Evolutionary conservation across 2,888 invertebrate genomes (phyloP).

Genomic region (Drosophila stalkeri): DNA sequence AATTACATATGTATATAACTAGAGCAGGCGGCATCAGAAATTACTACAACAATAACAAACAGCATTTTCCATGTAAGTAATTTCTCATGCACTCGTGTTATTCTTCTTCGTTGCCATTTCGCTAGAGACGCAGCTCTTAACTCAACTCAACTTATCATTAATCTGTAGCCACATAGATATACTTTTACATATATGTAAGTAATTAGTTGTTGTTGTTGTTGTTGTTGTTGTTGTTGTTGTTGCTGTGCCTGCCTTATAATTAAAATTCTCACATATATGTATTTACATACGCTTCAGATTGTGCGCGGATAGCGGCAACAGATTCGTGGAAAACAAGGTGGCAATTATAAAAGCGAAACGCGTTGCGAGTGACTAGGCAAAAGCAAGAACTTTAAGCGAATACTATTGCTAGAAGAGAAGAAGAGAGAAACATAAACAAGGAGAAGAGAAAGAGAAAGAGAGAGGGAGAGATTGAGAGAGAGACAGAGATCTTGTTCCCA

Average conservation of each 20-base stretch:
- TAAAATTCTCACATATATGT: slow-evolving; percentile 67
- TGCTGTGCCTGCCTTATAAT: slow-evolving; percentile 48
- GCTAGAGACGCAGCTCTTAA: slow-evolving; percentile 30
- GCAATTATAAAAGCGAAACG: slow-evolving; percentile 72
- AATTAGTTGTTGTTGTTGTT: slow-evolving; percentile 31
- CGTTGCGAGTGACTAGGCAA: slow-evolving; percentile 31
- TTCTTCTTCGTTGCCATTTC: slow-evolving; percentile 38
- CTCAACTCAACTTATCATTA: slow-evolving; percentile 69
- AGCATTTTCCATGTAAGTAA: slow-evolving; percentile 71
- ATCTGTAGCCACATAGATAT: slow-evolving; percentile 50
- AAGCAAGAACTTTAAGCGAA: slow-evolving; percentile 31
- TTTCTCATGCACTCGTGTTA: slow-evolving; percentile 69
- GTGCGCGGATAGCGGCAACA: slow-evolving; percentile 42
- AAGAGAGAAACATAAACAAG: neutral
- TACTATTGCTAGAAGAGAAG: slow-evolving; percentile 7
- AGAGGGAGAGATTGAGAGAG: slow-evolving; percentile 12
- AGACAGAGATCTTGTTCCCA: slow-evolving; percentile 38
- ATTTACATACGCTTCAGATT: slow-evolving; percentile 69
- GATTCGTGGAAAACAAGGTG: slow-evolving; percentile 75
- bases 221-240: slow-evolving; percentile 14
- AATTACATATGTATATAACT: slow-evolving; percentile 26
- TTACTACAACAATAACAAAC: slow-evolving; percentile 24
- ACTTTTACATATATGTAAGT: slow-evolving; percentile 45
- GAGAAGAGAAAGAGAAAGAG: neutral
- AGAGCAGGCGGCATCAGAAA: slow-evolving; percentile 45